phyloP scores from a whole-genome alignment of 2,797 vertebrate genomes.

The Bufotes viridis region DNA sequence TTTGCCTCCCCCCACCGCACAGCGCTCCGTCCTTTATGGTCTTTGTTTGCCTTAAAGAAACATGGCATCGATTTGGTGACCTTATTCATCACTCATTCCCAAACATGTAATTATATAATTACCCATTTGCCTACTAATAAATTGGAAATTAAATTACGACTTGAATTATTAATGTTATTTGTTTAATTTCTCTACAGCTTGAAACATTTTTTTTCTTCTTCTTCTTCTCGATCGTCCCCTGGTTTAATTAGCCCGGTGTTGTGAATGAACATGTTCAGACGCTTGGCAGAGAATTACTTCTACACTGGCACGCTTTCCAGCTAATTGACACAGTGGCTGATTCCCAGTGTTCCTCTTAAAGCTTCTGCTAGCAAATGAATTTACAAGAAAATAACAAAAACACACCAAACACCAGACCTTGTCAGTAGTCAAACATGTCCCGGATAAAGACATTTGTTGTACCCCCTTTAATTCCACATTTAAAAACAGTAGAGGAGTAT shows the following conservation, averaged over 20 bases:
- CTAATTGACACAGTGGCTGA: constrained; percentile 60
- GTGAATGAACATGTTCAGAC: constrained; percentile 59
- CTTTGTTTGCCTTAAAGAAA: constrained; percentile 29
- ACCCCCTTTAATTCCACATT: constrained; percentile 49
- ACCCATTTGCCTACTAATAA: constrained; percentile 53
- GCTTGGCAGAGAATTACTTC: constrained; percentile 49
- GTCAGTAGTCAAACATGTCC: constrained; percentile 60
- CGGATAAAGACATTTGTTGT: constrained; percentile 47
- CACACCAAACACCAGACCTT: constrained; percentile 54
- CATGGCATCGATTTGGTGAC: constrained; percentile 30
- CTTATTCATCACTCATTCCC: constrained; percentile 34
- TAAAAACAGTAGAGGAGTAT: constrained; percentile 20
- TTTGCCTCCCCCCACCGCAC: neutral
- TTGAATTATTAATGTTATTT: constrained; percentile 60
- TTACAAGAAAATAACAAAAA: constrained; percentile 43
- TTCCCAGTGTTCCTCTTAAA: constrained; percentile 55
- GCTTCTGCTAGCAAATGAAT: constrained; percentile 59
- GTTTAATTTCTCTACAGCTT: constrained; percentile 43
- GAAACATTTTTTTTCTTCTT: constrained; percentile 15
- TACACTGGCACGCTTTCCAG: constrained; percentile 42
- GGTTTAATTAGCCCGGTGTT: constrained; percentile 56
- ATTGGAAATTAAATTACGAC: constrained; percentile 42
- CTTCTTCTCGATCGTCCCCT: neutral
- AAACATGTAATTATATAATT: constrained; percentile 58
- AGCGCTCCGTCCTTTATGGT: neutral